These are phyloP conservation scores for Platycnemis pennipes DNA, from an alignment of 2,888 invertebrate genomes.

Conservation along the genomic window DNA sequence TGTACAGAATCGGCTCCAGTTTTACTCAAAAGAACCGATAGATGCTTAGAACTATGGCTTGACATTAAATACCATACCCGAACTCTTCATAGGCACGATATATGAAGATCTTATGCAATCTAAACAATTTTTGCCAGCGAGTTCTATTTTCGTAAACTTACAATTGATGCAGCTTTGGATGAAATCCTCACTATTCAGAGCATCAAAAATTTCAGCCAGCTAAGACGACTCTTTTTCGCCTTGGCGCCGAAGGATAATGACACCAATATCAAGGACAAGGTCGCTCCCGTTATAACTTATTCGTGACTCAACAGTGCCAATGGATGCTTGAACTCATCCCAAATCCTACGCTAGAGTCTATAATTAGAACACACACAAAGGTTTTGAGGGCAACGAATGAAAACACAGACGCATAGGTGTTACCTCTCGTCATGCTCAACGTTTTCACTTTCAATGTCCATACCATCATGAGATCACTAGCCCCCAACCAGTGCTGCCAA, in stretches of 20 bases:
- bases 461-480: not conserved
- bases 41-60: no score
- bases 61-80: no score
- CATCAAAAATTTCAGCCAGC: not conserved
- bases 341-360: not conserved
- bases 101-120: no score
- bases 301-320: not conserved
- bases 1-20: no score
- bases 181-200: not conserved
- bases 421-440: not conserved
- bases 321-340: not conserved
- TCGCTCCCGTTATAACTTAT: not conserved
- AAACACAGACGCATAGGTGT: not conserved
- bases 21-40: no score
- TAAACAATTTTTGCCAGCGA: no score
- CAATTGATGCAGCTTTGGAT: no score
- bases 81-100: no score
- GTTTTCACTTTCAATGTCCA: not conserved
- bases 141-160: no score
- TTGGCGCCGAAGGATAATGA: not conserved
- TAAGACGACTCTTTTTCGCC: not conserved
- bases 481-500: not conserved
- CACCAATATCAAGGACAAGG: slow-evolving; percentile 34
- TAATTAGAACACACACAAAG: not conserved
- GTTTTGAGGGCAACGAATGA: not conserved